These are phyloP conservation scores for Phrynocephalus vlangalii DNA, from an alignment of 2,797 vertebrate genomes.

Conservation along the genomic window DNA sequence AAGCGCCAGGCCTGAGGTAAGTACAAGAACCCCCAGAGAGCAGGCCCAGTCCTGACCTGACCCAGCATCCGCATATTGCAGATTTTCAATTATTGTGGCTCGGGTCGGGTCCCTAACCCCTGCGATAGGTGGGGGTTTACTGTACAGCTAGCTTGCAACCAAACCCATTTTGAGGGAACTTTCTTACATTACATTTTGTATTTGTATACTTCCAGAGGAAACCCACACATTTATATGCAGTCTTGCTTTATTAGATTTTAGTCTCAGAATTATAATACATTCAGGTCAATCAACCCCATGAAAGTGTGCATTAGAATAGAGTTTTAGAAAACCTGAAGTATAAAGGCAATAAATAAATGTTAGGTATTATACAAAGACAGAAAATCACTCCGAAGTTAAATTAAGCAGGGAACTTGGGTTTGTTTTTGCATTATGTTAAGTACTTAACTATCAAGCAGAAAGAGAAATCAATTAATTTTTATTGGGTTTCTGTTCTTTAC, in stretches of 20 bases:
- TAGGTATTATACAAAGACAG: too few relatives aligned
- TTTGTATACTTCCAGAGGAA: not conserved
- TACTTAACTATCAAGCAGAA: not conserved
- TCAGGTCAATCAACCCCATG: not conserved
- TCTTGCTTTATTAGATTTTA: too few relatives aligned
- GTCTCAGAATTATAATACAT: not conserved
- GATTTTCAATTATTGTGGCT: too few relatives aligned
- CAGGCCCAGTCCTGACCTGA: too few relatives aligned
- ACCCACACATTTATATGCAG: not conserved
- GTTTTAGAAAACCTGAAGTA: not conserved
- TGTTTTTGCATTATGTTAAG: not conserved
- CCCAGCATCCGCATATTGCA: too few relatives aligned
- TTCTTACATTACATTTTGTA: not conserved
- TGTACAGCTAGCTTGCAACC: not conserved
- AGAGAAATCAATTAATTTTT: not conserved
- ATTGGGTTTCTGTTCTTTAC: not conserved
- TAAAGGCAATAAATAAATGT: too few relatives aligned
- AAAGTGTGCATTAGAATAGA: not conserved
- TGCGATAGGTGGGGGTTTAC: not conserved
- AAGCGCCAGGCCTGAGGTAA: too few relatives aligned
- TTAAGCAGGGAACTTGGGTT: too few relatives aligned
- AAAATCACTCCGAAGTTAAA: too few relatives aligned
- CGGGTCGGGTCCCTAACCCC: too few relatives aligned
- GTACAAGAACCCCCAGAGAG: too few relatives aligned
- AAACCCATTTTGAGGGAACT: not conserved